These are phyloP conservation scores for Pachyuromys duprasi DNA, from an alignment of 2,797 vertebrate genomes.

Conservation along the genomic window DNA sequence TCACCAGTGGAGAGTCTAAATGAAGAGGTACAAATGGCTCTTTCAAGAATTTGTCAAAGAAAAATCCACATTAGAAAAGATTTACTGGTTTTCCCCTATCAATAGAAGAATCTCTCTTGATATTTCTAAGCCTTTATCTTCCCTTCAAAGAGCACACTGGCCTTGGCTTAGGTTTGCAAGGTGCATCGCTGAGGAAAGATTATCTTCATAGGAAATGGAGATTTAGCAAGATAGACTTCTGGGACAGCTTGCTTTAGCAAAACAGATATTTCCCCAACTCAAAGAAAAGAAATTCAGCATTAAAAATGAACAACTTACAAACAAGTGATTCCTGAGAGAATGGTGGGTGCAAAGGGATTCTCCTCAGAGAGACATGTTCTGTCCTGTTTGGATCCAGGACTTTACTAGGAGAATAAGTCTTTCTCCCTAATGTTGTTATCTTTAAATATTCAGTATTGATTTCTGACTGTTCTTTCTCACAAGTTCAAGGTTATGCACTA, in stretches of 20 bases:
- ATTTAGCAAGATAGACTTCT: slow-evolving; percentile 58
- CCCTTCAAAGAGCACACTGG: slow-evolving; percentile 67
- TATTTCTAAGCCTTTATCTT: slow-evolving; percentile 72
- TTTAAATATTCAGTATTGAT: slow-evolving; percentile 75
- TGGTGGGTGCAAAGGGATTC: slow-evolving; percentile 43
- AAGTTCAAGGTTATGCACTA: slow-evolving; percentile 65
- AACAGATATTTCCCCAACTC: slow-evolving; percentile 53
- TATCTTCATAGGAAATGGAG: slow-evolving; percentile 54
- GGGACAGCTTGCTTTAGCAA: slow-evolving; percentile 47
- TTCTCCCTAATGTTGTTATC: slow-evolving; percentile 25
- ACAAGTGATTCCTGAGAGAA: slow-evolving; percentile 7
- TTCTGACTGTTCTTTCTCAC: slow-evolving; percentile 49
- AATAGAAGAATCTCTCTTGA: slow-evolving; percentile 68
- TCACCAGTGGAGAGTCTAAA: slow-evolving; percentile 65
- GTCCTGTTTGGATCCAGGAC: slow-evolving; percentile 32
- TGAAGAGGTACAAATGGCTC: slow-evolving; percentile 67
- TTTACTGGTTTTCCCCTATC: slow-evolving; percentile 62
- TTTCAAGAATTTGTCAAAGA: slow-evolving; percentile 74
- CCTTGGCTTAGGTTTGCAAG: slow-evolving; percentile 56
- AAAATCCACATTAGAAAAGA: slow-evolving; percentile 68
- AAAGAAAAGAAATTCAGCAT: slow-evolving; percentile 49
- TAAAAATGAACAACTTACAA: slow-evolving; percentile 19
- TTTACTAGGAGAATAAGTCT: slow-evolving; percentile 43
- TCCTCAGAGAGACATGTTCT: slow-evolving; percentile 12
- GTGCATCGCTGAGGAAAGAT: slow-evolving; percentile 37